Conservation (phyloP, 2,797 vertebrate species). For the Epinephelus coioides region DNA sequence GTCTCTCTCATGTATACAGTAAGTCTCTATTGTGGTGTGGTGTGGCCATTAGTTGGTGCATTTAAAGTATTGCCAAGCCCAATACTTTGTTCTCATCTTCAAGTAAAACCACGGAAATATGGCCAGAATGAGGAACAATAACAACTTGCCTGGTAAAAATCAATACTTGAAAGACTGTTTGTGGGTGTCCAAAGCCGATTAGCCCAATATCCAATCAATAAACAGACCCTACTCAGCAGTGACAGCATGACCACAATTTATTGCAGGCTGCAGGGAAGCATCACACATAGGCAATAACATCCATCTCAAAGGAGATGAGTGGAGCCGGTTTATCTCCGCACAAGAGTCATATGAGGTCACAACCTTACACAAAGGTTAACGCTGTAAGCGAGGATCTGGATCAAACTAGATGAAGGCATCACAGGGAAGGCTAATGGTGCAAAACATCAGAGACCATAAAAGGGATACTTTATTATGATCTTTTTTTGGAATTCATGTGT, state of each 20-base stretch:
- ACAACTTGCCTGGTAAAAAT: conserved; percentile 59
- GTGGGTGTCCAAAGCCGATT: conserved; percentile 56
- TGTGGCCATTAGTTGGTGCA: conserved; percentile 33
- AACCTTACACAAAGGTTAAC: conserved; percentile 51
- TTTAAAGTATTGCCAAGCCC: conserved; percentile 35
- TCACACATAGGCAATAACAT: conserved; percentile 56
- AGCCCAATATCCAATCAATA: conserved; percentile 62
- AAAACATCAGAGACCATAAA: background rate
- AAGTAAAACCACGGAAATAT: conserved; percentile 35
- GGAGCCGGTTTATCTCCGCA: conserved; percentile 42
- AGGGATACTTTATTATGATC: background rate
- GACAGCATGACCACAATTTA: conserved; percentile 55
- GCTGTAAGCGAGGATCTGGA: conserved; percentile 17
- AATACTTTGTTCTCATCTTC: conserved; percentile 43
- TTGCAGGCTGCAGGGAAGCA: conserved; percentile 32
- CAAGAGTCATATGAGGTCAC: conserved; percentile 52
- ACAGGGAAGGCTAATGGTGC: background rate
- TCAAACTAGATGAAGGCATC: conserved; percentile 45
- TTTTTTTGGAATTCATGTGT: background rate
- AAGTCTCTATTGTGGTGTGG: conserved; percentile 38
- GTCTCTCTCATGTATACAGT: conserved; percentile 35
- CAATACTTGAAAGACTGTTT: conserved; percentile 51
- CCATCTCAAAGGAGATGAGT: conserved; percentile 53
- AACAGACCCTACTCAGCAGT: conserved; percentile 19
- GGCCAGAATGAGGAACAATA: conserved; percentile 45